These are phyloP conservation scores for Acanthisitta chloris DNA, from an alignment of 2,113 vertebrate genomes.

Conservation along the genomic window DNA sequence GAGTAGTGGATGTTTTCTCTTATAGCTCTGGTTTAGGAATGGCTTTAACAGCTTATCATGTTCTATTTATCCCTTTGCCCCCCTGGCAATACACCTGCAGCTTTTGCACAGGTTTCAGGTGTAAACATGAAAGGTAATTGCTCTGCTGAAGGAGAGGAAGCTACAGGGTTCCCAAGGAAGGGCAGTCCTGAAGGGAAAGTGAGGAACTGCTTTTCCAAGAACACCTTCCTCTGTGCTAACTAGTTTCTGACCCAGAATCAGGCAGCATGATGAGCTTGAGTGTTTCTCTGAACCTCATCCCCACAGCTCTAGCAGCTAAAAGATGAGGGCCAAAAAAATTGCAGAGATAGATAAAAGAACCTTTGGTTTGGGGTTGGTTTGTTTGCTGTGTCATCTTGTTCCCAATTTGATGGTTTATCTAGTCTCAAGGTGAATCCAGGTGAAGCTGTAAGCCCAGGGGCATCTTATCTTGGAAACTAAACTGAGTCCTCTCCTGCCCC, in stretches of 20 bases:
- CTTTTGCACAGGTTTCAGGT: neutral
- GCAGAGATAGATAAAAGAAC: neutral
- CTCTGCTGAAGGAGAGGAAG: neutral
- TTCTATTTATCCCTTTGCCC: neutral
- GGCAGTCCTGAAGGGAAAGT: neutral
- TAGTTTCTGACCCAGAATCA: neutral
- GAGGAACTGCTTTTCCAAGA: neutral
- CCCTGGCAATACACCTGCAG: too few relatives aligned
- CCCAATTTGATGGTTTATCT: neutral
- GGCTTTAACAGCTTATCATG: neutral
- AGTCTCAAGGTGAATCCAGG: neutral
- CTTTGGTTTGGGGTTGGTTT: neutral
- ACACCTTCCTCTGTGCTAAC: neutral
- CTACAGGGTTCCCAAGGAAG: neutral
- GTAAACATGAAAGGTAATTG: neutral
- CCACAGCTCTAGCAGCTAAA: neutral
- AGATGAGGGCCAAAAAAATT: accelerated
- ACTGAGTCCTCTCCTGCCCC: neutral
- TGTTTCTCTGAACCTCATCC: neutral
- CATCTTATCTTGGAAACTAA: neutral
- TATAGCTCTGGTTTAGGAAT: neutral
- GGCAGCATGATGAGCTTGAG: neutral
- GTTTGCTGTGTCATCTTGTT: neutral
- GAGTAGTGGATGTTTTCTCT: neutral
- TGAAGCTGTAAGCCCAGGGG: neutral